These are phyloP conservation scores for Brotula barbata DNA, from an alignment of 2,797 vertebrate species.

Conservation along the genomic window DNA sequence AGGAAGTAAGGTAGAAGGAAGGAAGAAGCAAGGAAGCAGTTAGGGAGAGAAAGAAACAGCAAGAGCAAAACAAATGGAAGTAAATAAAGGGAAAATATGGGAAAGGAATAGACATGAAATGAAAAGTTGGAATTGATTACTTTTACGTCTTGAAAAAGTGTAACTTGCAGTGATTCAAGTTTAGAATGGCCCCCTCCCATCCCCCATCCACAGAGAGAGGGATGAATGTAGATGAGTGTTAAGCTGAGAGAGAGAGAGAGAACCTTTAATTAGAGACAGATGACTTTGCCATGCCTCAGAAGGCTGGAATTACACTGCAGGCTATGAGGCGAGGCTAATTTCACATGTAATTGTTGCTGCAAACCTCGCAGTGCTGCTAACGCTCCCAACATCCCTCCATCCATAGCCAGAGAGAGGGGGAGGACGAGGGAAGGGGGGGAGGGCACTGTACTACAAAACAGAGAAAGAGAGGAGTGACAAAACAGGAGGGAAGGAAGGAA, in stretches of 20 bases:
- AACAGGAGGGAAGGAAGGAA: background rate
- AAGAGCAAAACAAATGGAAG: background rate
- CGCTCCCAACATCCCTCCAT: constrained; percentile 30
- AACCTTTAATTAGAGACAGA: constrained; percentile 79
- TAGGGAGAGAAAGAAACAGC: too few relatives aligned
- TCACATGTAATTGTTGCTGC: constrained; percentile 76
- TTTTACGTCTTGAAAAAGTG: constrained; percentile 34
- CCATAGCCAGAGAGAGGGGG: background rate
- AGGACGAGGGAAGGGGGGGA: constrained; percentile 2
- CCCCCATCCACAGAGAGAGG: background rate
- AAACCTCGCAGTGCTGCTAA: constrained; percentile 63
- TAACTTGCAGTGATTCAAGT: constrained; percentile 27
- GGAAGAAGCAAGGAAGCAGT: too few relatives aligned
- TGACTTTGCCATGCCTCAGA: constrained; percentile 71
- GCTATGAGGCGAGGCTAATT: constrained; percentile 76
- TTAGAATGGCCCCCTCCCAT: constrained; percentile 3
- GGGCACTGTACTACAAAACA: constrained; percentile 1
- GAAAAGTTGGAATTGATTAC: constrained; percentile 17
- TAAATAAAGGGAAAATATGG: too few relatives aligned
- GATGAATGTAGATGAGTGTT: too few relatives aligned
- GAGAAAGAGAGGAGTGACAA: constrained; percentile 12
- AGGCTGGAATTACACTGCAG: constrained; percentile 78
- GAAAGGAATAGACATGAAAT: background rate
- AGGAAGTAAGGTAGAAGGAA: too few relatives aligned
- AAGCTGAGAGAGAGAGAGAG: constrained; percentile 11